Conservation (phyloP, 1,140 invertebrate genomes). For the Phymastichus coffea region DNA sequence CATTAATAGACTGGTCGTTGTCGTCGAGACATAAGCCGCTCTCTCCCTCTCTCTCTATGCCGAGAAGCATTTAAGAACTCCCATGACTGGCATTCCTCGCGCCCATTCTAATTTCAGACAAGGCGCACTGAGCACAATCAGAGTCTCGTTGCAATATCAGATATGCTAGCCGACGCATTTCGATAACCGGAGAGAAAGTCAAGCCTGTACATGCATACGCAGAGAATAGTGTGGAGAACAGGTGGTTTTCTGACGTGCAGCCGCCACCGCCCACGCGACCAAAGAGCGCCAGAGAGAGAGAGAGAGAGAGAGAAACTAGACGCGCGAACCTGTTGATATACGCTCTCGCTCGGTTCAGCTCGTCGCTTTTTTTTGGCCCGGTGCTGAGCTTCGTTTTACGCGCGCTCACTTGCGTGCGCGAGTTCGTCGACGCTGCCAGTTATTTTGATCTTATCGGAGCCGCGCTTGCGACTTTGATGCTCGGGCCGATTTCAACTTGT, state of each 20-base stretch:
- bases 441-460: too few relatives aligned
- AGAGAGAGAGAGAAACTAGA: background rate
- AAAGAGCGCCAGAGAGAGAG: background rate
- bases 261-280: slow-evolving; percentile 2
- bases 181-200: too few relatives aligned
- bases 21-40: background rate
- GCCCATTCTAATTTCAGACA: too few relatives aligned
- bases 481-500: too few relatives aligned
- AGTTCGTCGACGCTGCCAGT: background rate
- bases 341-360: background rate
- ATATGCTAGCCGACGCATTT: slow-evolving; percentile 2
- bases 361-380: background rate
- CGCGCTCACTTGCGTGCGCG: background rate
- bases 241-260: background rate
- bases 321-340: slow-evolving; percentile 21
- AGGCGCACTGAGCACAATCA: background rate
- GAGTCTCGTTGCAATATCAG: background rate
- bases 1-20: slow-evolving; percentile 55
- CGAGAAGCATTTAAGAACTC: too few relatives aligned
- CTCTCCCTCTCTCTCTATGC: too few relatives aligned
- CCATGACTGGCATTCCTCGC: background rate
- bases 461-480: too few relatives aligned
- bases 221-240: too few relatives aligned
- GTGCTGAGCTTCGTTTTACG: background rate
- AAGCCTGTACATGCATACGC: too few relatives aligned